Evolutionary conservation across 1,140 invertebrate genomes (phyloP).

Genomic region (Pollicipes pollicipes): DNA sequence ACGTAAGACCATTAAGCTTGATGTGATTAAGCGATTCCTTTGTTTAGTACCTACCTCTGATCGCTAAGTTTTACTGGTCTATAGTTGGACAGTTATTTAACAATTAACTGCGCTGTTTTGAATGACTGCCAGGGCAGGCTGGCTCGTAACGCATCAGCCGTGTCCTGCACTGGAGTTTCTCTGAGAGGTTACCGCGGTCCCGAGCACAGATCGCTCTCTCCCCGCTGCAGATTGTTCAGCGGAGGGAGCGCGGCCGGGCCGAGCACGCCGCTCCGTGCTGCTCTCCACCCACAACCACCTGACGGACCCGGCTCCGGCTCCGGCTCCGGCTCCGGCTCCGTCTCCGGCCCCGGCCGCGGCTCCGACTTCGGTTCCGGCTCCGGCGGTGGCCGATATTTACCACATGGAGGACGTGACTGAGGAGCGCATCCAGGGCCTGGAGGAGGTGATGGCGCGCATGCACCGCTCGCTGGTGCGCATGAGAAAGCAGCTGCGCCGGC

Average conservation of each 20-base stretch:
- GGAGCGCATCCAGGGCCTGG: constrained; percentile 18
- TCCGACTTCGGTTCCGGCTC: too few relatives aligned
- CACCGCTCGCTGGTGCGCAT: neutral
- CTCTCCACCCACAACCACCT: constrained; percentile 8
- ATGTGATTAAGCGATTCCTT: too few relatives aligned
- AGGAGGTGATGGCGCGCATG: constrained; percentile 15
- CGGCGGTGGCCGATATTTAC: neutral
- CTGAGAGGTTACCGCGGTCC: too few relatives aligned
- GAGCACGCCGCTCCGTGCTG: neutral
- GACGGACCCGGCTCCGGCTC: neutral
- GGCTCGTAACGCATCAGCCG: too few relatives aligned
- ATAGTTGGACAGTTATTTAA: too few relatives aligned
- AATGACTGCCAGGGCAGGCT: too few relatives aligned
- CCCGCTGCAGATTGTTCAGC: neutral
- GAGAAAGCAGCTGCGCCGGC: neutral
- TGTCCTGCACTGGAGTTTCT: too few relatives aligned
- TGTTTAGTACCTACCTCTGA: too few relatives aligned
- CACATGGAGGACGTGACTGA: constrained; percentile 16
- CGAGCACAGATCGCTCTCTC: too few relatives aligned
- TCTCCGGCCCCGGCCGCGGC: neutral
- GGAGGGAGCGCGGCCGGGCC: constrained; percentile 2
- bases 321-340: neutral
- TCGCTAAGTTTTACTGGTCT: too few relatives aligned
- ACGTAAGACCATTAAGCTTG: too few relatives aligned
- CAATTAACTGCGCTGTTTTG: too few relatives aligned